Evolutionary conservation across 2,797 vertebrate genomes (phyloP).

Genomic region (Morelia viridis): DNA sequence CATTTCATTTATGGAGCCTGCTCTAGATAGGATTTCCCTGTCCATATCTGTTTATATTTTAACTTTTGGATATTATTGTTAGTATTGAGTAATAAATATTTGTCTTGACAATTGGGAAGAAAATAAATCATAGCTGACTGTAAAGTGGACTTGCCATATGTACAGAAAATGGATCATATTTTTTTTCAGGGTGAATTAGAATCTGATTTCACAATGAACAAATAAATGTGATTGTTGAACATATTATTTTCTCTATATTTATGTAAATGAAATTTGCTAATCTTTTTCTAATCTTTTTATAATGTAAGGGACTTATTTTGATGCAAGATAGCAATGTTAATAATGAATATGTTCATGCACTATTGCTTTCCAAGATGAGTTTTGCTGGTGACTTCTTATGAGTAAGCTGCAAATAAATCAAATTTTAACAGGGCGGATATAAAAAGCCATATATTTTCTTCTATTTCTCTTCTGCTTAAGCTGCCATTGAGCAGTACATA

Average conservation of each 20-base stretch:
- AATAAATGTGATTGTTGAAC: background rate
- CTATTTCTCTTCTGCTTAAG: background rate
- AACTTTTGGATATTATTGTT: background rate
- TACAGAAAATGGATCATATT: background rate
- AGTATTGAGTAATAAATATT: background rate
- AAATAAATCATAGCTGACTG: background rate
- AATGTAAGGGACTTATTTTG: slow-evolving; percentile 8
- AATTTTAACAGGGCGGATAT: background rate
- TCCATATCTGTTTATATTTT: background rate
- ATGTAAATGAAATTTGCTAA: background rate
- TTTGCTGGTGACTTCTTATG: slow-evolving; percentile 42
- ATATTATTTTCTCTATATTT: background rate
- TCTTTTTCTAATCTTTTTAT: slow-evolving; percentile 15
- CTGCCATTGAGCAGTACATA: background rate
- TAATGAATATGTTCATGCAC: slow-evolving; percentile 40
- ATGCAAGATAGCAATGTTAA: slow-evolving; percentile 3
- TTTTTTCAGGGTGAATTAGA: slow-evolving; percentile 8
- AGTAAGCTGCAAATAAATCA: slow-evolving; percentile 42
- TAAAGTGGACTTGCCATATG: background rate
- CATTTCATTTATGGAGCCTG: background rate
- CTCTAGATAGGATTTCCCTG: background rate
- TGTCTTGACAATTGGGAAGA: background rate
- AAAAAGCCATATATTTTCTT: background rate
- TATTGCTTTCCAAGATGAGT: slow-evolving; percentile 37
- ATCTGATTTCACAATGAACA: background rate